Conservation (phyloP, 2,888 invertebrate species). For the Hedya salicella region DNA sequence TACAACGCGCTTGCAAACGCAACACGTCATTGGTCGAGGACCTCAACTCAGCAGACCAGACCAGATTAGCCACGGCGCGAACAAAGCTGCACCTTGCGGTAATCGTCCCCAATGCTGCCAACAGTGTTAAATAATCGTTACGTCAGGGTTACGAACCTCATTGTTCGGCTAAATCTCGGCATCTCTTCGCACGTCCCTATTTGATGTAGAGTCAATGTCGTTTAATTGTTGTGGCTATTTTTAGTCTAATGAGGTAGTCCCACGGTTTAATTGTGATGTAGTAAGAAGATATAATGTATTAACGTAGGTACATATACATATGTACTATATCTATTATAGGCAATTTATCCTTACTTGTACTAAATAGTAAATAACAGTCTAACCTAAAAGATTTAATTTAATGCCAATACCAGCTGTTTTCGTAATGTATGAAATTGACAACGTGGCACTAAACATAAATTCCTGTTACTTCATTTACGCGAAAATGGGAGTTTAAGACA, state of each 20-base stretch:
- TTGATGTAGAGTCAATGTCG: slow-evolving; percentile 22
- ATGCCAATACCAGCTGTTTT: too few species aligned
- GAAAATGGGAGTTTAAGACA: too few species aligned
- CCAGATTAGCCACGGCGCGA: not conserved
- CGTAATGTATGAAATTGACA: too few species aligned
- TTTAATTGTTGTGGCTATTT: slow-evolving; percentile 9
- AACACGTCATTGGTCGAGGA: not conserved
- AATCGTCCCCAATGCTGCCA: not conserved
- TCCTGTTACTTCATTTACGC: too few species aligned
- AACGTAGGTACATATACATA: too few species aligned
- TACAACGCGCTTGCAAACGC: not conserved
- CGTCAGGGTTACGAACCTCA: slow-evolving; percentile 31
- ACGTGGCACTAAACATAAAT: too few species aligned
- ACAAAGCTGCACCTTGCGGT: not conserved
- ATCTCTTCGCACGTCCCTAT: slow-evolving; percentile 36
- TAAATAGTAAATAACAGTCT: too few species aligned
- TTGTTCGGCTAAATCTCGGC: slow-evolving; percentile 21
- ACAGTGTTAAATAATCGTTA: slow-evolving; percentile 38
- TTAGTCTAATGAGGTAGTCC: not conserved
- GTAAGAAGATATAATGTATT: not conserved
- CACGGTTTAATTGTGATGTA: slow-evolving; percentile 16
- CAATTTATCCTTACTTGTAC: too few species aligned
- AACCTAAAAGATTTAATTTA: too few species aligned
- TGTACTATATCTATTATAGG: too few species aligned
- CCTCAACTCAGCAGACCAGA: not conserved